Conservation (phyloP, 2,888 invertebrate genomes). For the Drosophila birchii region DNA sequence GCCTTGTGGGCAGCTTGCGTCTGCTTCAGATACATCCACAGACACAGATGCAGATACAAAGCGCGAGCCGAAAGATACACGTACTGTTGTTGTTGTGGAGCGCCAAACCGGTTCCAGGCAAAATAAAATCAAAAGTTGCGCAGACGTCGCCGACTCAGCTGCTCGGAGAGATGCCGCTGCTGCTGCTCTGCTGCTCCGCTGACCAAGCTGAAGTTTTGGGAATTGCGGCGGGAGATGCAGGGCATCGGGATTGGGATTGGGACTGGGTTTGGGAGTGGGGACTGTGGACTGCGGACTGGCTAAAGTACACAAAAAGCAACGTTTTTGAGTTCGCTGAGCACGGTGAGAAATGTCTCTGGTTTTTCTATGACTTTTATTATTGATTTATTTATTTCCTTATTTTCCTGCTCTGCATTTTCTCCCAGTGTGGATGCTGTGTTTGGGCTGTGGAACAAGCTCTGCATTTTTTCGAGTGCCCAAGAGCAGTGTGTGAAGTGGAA, state of each 20-base stretch:
- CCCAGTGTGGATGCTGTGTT: conserved; percentile 56
- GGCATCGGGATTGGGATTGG: conserved; percentile 1
- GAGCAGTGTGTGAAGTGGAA: conserved; percentile 26
- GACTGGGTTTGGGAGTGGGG: background rate
- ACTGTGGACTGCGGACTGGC: conserved; percentile 6
- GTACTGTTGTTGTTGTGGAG: background rate
- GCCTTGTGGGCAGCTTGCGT: conserved; percentile 44
- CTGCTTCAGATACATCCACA: conserved; percentile 33
- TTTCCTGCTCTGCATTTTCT: background rate
- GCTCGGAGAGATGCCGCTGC: conserved; percentile 26
- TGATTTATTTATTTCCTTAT: background rate
- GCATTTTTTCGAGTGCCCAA: conserved; percentile 24
- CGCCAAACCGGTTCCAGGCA: conserved; percentile 75
- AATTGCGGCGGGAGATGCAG: conserved; percentile 4
- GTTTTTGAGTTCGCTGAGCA: conserved; percentile 29
- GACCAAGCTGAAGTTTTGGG: conserved; percentile 52
- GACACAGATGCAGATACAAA: conserved; percentile 34
- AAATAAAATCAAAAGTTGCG: conserved; percentile 80
- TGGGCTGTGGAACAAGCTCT: background rate
- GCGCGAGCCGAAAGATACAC: conserved; percentile 29
- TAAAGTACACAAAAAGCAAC: conserved; percentile 26
- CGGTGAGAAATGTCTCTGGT: background rate
- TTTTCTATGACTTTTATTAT: background rate
- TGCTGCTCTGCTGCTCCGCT: conserved; percentile 40
- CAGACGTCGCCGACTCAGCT: conserved; percentile 56